A percentile compares a stretch with the other conserved stretches of the same genome.
These are phyloP conservation scores for Sclerodermus sp. DNA, from an alignment of 2,888 invertebrate genomes.

Conservation along the genomic window DNA sequence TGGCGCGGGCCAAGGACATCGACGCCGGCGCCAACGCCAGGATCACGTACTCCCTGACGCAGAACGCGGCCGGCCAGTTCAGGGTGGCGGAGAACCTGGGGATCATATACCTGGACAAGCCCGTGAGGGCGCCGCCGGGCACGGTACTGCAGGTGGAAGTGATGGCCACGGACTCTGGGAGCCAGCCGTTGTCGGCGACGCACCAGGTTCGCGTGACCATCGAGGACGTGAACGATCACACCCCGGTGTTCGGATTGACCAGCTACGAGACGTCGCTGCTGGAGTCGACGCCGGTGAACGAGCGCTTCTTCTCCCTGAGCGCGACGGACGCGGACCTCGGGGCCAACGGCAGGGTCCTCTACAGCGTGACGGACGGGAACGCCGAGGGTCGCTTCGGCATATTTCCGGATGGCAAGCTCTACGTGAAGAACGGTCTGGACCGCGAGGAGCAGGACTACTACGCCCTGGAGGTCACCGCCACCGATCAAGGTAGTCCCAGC, in stretches of 20 bases:
- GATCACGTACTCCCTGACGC: conserved; percentile 77
- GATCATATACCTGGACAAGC: conserved; percentile 83
- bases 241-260: conserved; percentile 89
- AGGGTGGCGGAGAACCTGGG: conserved; percentile 84
- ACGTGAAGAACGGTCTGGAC: conserved; percentile 83
- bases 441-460: conserved; percentile 91
- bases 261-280: conserved; percentile 89
- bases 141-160: conserved; percentile 74
- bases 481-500: conserved; percentile 76
- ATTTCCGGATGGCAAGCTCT: conserved; percentile 92
- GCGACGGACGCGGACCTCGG: conserved; percentile 89
- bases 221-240: conserved; percentile 92
- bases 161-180: conserved; percentile 83
- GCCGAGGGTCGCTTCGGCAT: conserved; percentile 85
- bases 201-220: conserved; percentile 73
- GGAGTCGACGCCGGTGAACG: conserved; percentile 90
- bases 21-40: conserved; percentile 89
- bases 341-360: conserved; percentile 76
- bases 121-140: conserved; percentile 75
- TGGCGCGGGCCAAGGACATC: conserved; percentile 82
- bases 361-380: conserved; percentile 85
- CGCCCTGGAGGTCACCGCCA: conserved; percentile 81
- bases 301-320: conserved; percentile 84
- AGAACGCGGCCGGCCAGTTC: conserved; percentile 81
- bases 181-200: conserved; percentile 73